Evolutionary conservation across 2,113 vertebrate species (phyloP).

Genomic region (Accipiter cooperii): DNA sequence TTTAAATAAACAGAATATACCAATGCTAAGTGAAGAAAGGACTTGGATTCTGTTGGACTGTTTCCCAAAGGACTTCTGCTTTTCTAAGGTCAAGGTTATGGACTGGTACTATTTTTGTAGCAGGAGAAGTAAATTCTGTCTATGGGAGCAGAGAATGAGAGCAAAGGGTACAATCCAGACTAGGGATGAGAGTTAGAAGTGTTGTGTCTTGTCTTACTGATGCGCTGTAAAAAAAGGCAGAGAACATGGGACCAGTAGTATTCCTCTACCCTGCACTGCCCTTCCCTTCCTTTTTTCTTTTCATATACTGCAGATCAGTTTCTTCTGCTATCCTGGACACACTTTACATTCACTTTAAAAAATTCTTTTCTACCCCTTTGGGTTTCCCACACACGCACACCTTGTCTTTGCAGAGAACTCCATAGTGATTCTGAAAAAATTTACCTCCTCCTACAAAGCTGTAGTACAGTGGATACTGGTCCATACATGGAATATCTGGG

Average conservation of each 20-base stretch:
- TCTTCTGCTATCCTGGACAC: neutral
- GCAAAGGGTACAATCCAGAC: neutral
- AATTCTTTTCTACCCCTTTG: neutral
- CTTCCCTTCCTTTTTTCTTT: neutral
- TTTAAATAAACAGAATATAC: neutral
- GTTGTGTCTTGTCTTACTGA: neutral
- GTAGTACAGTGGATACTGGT: neutral
- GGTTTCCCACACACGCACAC: no score
- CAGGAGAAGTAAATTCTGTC: neutral
- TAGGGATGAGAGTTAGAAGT: neutral
- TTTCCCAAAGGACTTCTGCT: neutral
- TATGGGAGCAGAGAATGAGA: neutral
- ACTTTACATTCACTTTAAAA: neutral
- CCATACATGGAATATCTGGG: neutral
- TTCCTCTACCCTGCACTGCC: neutral
- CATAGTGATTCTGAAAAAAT: neutral
- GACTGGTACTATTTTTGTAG: neutral
- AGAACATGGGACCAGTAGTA: accelerated
- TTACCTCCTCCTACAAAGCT: neutral
- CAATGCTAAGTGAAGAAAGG: neutral
- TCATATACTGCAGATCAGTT: neutral
- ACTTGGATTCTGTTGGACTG: neutral
- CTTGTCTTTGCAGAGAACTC: neutral
- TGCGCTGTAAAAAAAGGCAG: neutral
- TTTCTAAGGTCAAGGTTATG: neutral